phyloP scores from a whole-genome alignment of 2,888 invertebrate species.

The Odontothrips loti region DNA sequence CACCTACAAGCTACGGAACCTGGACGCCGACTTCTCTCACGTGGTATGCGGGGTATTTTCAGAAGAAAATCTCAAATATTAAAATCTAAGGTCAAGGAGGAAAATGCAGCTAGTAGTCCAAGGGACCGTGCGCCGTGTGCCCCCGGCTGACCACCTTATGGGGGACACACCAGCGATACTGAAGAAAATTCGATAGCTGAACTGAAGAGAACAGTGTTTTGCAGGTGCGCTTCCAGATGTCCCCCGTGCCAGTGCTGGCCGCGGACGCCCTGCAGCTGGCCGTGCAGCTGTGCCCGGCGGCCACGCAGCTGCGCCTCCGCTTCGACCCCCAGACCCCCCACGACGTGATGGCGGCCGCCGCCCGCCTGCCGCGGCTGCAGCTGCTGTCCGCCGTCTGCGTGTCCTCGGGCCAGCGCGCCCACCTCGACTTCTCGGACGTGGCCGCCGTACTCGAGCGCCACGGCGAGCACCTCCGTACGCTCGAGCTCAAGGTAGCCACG shows the following conservation, averaged over 20 bases:
- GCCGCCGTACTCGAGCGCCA: constrained; percentile 40
- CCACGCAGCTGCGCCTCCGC: constrained; percentile 38
- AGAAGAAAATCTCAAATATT: background rate
- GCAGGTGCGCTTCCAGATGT: constrained; percentile 40
- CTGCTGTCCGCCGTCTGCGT: constrained; percentile 43
- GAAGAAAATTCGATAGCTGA: too few relatives aligned
- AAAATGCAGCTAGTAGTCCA: too few relatives aligned
- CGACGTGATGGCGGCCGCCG: constrained; percentile 40
- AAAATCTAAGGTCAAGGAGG: too few relatives aligned
- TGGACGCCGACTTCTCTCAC: constrained; percentile 43
- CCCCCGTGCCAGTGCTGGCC: constrained; percentile 40
- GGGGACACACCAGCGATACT: too few relatives aligned
- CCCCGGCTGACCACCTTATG: too few relatives aligned
- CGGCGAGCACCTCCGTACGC: constrained; percentile 33
- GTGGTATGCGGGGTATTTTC: constrained; percentile 38
- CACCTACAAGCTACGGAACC: constrained; percentile 40
- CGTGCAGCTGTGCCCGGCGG: constrained; percentile 41
- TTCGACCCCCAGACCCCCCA: constrained; percentile 42
- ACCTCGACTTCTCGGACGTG: constrained; percentile 42
- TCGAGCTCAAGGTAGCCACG: constrained; percentile 37
- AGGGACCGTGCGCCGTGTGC: too few relatives aligned
- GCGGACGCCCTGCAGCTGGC: constrained; percentile 41
- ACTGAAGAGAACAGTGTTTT: too few relatives aligned
- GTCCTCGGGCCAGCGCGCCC: constrained; percentile 41
- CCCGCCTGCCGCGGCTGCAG: constrained; percentile 36